A percentile compares a stretch with the other conserved stretches of the same genome.
These are phyloP conservation scores for Oncorhynchus kisutch DNA, from an alignment of 2,113 vertebrate genomes.

Conservation along the genomic window DNA sequence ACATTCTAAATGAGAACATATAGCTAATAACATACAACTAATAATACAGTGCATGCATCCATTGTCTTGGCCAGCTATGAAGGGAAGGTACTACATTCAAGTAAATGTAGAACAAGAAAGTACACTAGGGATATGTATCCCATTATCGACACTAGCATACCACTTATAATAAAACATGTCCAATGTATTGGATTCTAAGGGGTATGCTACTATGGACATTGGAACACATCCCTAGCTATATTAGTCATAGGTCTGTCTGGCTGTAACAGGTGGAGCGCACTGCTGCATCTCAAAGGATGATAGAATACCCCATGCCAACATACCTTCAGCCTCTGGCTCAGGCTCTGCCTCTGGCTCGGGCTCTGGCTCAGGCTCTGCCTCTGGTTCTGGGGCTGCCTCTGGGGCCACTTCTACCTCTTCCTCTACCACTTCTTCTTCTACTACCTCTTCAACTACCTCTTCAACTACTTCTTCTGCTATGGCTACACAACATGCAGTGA, in stretches of 20 bases:
- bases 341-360: conserved; percentile 40
- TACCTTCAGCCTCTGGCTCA: conserved; percentile 78
- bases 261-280: conserved; percentile 50
- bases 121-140: neutral
- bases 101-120: conserved; percentile 34
- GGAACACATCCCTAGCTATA: conserved; percentile 6
- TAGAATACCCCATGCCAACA: conserved; percentile 69
- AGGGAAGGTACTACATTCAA: conserved; percentile 47
- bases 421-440: conserved; percentile 71
- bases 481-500: conserved; percentile 69
- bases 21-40: neutral
- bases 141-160: too few relatives aligned
- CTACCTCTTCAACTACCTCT: conserved; percentile 66
- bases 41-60: conserved; percentile 1
- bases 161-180: too few relatives aligned
- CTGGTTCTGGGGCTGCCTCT: conserved; percentile 61
- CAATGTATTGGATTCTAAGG: too few relatives aligned
- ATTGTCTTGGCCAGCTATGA: conserved; percentile 32
- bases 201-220: too few relatives aligned
- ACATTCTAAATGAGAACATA: neutral
- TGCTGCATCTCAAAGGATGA: conserved; percentile 64
- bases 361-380: conserved; percentile 54
- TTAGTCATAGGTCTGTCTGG: conserved; percentile 40
- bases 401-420: conserved; percentile 57
- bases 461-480: conserved; percentile 73